Evolutionary conservation across 2,113 vertebrate genomes (phyloP).

Genomic region (Callopanchax toddi): DNA sequence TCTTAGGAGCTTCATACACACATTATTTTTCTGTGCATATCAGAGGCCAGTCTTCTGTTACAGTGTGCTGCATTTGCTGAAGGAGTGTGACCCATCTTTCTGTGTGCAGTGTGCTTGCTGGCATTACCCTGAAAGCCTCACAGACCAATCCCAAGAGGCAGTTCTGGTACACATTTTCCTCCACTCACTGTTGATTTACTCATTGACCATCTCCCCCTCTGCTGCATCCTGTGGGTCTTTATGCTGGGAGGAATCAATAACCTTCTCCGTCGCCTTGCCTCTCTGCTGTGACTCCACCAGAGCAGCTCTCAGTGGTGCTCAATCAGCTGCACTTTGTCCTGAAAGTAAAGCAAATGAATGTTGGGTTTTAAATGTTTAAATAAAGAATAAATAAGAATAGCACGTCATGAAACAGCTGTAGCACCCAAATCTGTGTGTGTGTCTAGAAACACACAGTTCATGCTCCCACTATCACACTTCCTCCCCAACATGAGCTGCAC

Average conservation of each 20-base stretch:
- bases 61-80: conserved; percentile 26
- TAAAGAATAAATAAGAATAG: not conserved
- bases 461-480: conserved; percentile 42
- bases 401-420: conserved; percentile 13
- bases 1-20: conserved; percentile 36
- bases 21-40: conserved; percentile 27
- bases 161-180: conserved; percentile 16
- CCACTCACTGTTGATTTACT: conserved; percentile 55
- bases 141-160: conserved; percentile 33
- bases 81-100: conserved; percentile 34
- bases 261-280: conserved; percentile 38
- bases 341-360: not conserved
- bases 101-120: conserved; percentile 30
- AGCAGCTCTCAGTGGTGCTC: conserved; percentile 17
- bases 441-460: conserved; percentile 20
- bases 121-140: conserved; percentile 44
- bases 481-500: conserved; percentile 63
- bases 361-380: not conserved
- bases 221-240: conserved; percentile 50
- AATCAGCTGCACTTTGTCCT: conserved; percentile 18
- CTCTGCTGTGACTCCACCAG: conserved; percentile 23
- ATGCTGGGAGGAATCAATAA: conserved; percentile 63
- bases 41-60: conserved; percentile 32
- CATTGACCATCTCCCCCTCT: conserved; percentile 54
- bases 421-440: not conserved